phyloP scores from a whole-genome alignment of 2,113 vertebrate genomes.

The Alectura lathami region DNA sequence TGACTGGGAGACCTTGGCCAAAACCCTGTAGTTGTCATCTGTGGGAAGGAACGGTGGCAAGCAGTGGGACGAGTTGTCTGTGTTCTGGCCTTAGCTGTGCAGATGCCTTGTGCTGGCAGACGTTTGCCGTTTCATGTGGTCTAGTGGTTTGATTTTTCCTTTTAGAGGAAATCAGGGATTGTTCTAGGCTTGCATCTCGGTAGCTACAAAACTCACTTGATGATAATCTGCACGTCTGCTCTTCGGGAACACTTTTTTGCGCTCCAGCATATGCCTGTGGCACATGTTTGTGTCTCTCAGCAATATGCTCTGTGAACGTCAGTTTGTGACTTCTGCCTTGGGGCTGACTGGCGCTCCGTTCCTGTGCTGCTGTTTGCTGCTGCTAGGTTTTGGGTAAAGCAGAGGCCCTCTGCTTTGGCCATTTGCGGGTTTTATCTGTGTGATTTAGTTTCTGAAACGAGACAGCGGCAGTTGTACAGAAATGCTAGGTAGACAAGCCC shows the following conservation, averaged over 20 bases:
- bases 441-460: not conserved
- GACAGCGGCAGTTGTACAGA: not conserved
- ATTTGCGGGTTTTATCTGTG: not conserved
- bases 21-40: not conserved
- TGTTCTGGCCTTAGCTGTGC: not conserved
- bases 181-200: not conserved
- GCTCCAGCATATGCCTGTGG: not conserved
- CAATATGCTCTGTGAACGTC: not conserved
- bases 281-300: not conserved
- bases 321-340: not conserved
- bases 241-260: not conserved
- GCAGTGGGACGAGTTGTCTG: not conserved
- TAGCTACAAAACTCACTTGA: not conserved
- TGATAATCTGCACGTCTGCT: not conserved
- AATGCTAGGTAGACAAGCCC: not conserved
- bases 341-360: not conserved
- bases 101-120: not conserved
- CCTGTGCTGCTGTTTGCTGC: not conserved
- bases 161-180: not conserved
- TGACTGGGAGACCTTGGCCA: not conserved
- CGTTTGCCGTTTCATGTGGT: not conserved
- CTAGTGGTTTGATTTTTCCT: not conserved
- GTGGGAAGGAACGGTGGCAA: not conserved
- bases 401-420: not conserved
- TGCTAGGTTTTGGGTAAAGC: not conserved